Conservation (phyloP, 2,888 invertebrate species). For the Malthinus flaveolus region DNA sequence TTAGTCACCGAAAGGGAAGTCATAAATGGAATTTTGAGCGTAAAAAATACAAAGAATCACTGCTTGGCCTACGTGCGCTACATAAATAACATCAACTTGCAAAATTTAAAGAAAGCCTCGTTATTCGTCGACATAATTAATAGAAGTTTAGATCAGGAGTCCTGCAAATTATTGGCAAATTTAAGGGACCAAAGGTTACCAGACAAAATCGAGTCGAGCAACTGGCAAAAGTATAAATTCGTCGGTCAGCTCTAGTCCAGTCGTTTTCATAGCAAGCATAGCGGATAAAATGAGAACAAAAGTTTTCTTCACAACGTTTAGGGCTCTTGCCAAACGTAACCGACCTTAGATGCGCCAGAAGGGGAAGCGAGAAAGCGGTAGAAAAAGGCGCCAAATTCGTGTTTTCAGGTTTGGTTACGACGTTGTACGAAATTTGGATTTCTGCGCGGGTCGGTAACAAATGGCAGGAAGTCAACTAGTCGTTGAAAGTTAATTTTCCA, state of each 20-base stretch:
- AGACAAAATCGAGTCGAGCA: conserved; percentile 84
- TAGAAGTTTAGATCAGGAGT: conserved; percentile 90
- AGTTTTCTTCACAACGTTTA: no score
- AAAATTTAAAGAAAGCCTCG: conserved; percentile 91
- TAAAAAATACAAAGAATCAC: conserved; percentile 93
- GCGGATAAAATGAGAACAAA: no score
- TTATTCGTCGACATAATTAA: conserved; percentile 95
- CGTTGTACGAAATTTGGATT: no score
- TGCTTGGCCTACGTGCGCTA: conserved; percentile 93
- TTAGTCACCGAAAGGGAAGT: conserved; percentile 97
- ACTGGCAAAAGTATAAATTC: conserved; percentile 79
- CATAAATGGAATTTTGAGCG: conserved; percentile 90
- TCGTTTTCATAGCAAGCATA: no score
- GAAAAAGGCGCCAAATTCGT: no score
- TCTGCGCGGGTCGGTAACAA: no score
- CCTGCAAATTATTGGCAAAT: conserved; percentile 84
- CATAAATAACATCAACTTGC: conserved; percentile 96
- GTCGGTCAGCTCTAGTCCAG: background rate
- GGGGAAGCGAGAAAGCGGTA: no score
- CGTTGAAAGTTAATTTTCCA: no score
- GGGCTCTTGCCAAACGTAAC: no score
- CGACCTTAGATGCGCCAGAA: no score
- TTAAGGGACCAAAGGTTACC: conserved; percentile 89
- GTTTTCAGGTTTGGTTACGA: no score
- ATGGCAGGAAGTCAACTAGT: no score